These are phyloP conservation scores for Mythimna albipuncta DNA, from an alignment of 2,888 invertebrate genomes.

Conservation along the genomic window DNA sequence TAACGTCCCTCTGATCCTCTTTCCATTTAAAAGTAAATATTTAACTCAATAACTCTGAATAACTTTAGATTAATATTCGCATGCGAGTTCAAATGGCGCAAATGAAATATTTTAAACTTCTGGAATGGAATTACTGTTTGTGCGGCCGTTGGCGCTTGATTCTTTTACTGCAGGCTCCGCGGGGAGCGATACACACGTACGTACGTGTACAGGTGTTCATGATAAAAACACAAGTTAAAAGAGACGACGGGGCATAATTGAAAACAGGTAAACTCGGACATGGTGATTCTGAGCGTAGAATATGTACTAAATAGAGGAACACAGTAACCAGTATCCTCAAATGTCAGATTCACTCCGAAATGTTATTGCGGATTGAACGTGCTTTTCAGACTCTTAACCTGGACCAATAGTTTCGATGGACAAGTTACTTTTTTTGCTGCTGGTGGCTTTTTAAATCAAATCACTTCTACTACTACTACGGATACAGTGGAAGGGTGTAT, in stretches of 20 bases:
- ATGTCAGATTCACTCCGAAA: constrained; percentile 7
- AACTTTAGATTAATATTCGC: constrained; percentile 56
- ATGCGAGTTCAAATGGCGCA: constrained; percentile 53
- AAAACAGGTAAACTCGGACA: constrained; percentile 25
- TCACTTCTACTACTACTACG: no score
- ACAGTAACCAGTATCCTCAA: background rate
- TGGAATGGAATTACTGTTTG: constrained; percentile 57
- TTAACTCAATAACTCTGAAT: constrained; percentile 58
- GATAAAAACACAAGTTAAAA: constrained; percentile 48
- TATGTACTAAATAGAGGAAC: constrained; percentile 9
- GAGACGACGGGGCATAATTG: constrained; percentile 33
- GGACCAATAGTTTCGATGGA: no score
- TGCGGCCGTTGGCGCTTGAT: constrained; percentile 49
- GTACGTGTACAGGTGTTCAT: constrained; percentile 33
- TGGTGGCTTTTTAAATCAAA: no score
- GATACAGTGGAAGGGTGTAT: no score
- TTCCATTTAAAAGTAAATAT: constrained; percentile 64
- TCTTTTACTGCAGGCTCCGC: constrained; percentile 50
- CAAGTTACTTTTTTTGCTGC: no score
- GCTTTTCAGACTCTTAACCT: background rate
- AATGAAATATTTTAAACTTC: constrained; percentile 58
- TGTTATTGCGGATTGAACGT: background rate
- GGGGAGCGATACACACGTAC: constrained; percentile 41
- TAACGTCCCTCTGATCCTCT: constrained; percentile 65
- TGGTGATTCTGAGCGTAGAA: constrained; percentile 10